Percentiles rank a stretch among this genome's conserved stretches.
Evolutionary conservation across 2,888 invertebrate genomes (phyloP).

Genomic region (Pheosia gnoma): DNA sequence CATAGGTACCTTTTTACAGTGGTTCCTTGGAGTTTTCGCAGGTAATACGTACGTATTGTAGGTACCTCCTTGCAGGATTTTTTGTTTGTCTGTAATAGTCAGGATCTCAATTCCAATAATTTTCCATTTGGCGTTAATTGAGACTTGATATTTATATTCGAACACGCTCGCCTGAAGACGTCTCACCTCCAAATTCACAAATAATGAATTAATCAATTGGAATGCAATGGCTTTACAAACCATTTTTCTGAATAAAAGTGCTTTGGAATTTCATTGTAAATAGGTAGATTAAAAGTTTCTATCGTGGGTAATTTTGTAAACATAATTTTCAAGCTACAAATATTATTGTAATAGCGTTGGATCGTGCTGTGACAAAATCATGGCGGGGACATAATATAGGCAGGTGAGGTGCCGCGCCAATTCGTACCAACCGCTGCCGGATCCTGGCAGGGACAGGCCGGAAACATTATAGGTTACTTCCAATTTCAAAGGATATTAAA

Average conservation of each 20-base stretch:
- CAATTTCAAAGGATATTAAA: slow-evolving; percentile 13
- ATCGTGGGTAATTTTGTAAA: no score
- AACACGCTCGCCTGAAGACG: no score
- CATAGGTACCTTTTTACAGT: slow-evolving; percentile 32
- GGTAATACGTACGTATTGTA: background rate
- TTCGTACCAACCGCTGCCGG: slow-evolving; percentile 55
- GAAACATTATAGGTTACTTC: slow-evolving; percentile 21
- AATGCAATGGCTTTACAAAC: no score
- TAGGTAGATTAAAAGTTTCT: no score
- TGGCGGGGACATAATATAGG: slow-evolving; percentile 29
- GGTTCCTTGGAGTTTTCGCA: background rate
- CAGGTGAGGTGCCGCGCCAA: slow-evolving; percentile 38
- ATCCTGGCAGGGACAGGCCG: slow-evolving; percentile 34
- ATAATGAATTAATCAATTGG: no score
- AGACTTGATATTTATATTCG: no score
- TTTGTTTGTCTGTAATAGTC: no score
- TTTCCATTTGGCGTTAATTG: no score
- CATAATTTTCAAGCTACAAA: background rate
- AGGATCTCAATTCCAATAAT: no score
- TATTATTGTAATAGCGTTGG: slow-evolving; percentile 9
- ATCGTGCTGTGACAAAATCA: slow-evolving; percentile 28
- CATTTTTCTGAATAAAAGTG: no score
- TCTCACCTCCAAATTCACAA: no score
- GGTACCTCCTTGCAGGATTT: background rate
- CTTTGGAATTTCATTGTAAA: no score